Evolutionary conservation across 2,888 invertebrate species (phyloP).

Genomic region (Pilophorus perplexus): DNA sequence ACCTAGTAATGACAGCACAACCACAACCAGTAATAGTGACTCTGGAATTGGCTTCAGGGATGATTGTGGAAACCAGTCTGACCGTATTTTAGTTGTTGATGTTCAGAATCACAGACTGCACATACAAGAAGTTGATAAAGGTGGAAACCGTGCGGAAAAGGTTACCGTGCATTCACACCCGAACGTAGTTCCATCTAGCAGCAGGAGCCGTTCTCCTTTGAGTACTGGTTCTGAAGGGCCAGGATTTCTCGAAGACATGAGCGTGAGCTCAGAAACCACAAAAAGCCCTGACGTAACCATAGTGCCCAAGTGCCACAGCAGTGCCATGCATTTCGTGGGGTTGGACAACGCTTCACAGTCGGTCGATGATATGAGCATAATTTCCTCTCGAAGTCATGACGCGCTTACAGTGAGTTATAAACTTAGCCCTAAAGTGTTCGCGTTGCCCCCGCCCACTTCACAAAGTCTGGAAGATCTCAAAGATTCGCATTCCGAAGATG

Average conservation of each 20-base stretch:
- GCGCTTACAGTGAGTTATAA: constrained; percentile 54
- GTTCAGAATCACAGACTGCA: constrained; percentile 55
- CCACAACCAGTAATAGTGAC: constrained; percentile 88
- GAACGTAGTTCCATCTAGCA: constrained; percentile 45
- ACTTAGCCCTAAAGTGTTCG: constrained; percentile 66
- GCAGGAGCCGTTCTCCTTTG: constrained; percentile 49
- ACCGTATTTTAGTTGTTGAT: constrained; percentile 74
- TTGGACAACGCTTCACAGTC: constrained; percentile 55
- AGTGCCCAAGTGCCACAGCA: constrained; percentile 39
- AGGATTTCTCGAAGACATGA: constrained; percentile 49
- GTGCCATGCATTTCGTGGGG: constrained; percentile 7
- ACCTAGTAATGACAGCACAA: constrained; percentile 76
- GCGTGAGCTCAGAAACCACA: constrained; percentile 49
- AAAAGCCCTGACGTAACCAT: constrained; percentile 53
- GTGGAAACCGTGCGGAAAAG: constrained; percentile 47
- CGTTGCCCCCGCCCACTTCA: constrained; percentile 52
- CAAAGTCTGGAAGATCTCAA: constrained; percentile 55
- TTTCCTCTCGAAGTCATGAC: constrained; percentile 61
- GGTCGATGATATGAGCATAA: constrained; percentile 58
- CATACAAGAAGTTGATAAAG: constrained; percentile 49
- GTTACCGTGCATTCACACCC: constrained; percentile 29
- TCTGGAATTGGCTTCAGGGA: constrained; percentile 93
- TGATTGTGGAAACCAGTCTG: constrained; percentile 79
- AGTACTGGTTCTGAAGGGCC: constrained; percentile 50
- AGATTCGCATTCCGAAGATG: constrained; percentile 49